phyloP scores from a whole-genome alignment of 2,797 vertebrate species.

The Helarctos malayanus region DNA sequence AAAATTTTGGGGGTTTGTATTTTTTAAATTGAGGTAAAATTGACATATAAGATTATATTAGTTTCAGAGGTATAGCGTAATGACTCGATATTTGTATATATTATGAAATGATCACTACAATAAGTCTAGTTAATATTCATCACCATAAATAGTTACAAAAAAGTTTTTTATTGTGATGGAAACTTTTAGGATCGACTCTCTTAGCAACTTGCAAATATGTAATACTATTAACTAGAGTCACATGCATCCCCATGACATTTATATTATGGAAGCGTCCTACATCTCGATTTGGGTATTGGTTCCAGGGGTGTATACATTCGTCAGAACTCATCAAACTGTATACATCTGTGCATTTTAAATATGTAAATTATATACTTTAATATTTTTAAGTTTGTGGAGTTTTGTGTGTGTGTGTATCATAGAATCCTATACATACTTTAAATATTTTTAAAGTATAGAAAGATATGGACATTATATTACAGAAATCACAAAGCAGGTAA shows the following conservation, averaged over 20 bases:
- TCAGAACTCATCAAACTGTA: background rate
- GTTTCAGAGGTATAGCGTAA: background rate
- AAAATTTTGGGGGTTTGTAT: background rate
- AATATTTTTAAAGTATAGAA: background rate
- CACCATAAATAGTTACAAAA: background rate
- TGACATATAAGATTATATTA: background rate
- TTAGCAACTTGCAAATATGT: background rate
- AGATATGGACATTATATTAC: background rate
- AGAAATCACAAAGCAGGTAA: background rate
- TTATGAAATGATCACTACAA: background rate
- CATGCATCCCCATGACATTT: background rate
- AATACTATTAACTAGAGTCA: background rate
- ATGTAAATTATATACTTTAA: background rate
- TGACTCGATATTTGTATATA: background rate
- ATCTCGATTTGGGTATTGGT: background rate
- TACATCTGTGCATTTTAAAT: constrained; percentile 5
- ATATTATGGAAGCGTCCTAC: background rate
- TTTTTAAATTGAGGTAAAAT: background rate
- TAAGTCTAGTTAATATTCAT: background rate
- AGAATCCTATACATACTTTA: background rate
- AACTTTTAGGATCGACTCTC: background rate
- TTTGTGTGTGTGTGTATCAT: background rate
- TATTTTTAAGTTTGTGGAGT: background rate
- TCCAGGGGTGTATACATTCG: background rate
- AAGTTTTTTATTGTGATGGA: background rate